These are phyloP conservation scores for Steinernema hermaphroditum DNA, from an alignment of 2,888 invertebrate genomes.

Conservation along the genomic window DNA sequence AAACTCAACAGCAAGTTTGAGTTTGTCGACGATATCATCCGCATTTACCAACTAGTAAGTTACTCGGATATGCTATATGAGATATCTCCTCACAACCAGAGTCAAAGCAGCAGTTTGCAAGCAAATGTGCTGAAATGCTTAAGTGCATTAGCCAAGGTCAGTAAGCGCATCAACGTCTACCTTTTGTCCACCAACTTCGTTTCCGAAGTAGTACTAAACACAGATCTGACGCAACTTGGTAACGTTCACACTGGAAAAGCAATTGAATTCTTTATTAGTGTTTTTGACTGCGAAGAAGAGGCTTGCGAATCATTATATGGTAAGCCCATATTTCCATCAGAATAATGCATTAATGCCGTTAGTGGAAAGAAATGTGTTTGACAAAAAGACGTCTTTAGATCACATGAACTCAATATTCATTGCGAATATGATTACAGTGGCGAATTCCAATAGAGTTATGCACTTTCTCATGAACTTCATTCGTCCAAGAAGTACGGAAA, in stretches of 20 bases:
- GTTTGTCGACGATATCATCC: not conserved
- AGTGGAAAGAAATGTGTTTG: too few relatives aligned
- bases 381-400: not conserved
- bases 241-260: not conserved
- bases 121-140: not conserved
- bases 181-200: not conserved
- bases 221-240: not conserved
- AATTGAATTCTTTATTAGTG: not conserved
- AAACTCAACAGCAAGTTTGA: not conserved
- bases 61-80: not conserved
- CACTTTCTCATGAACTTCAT: not conserved
- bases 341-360: too few relatives aligned
- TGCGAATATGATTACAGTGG: not conserved
- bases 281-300: conserved; percentile 13
- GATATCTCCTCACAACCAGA: not conserved
- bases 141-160: not conserved
- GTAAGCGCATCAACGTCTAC: not conserved
- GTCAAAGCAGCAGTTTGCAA: not conserved
- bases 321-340: not conserved
- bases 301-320: not conserved
- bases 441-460: not conserved
- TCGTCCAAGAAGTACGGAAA: not conserved
- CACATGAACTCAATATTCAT: not conserved
- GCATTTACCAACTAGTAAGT: not conserved
- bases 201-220: not conserved